Conservation (phyloP, 2,888 invertebrate species). For the Parnassius apollo region DNA sequence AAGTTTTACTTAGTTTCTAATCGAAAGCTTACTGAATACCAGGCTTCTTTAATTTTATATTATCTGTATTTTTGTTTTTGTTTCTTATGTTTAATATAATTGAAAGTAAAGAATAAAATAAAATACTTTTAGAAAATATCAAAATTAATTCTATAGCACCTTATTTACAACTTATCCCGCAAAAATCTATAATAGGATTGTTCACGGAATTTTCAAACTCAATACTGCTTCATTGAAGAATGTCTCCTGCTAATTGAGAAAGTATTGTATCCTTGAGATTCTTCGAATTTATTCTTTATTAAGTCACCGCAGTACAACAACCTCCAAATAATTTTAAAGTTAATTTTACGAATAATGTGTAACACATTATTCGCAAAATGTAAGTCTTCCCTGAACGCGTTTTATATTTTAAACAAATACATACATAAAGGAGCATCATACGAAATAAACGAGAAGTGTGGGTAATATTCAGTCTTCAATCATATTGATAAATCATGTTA, state of each 20-base stretch:
- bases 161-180: not conserved
- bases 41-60: not conserved
- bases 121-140: not conserved
- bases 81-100: not conserved
- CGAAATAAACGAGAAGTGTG: too few relatives aligned
- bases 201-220: not conserved
- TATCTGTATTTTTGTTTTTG: not conserved
- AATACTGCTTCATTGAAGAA: slow-evolving; percentile 3
- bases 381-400: too few relatives aligned
- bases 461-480: too few relatives aligned
- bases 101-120: not conserved
- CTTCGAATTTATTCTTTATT: slow-evolving; percentile 13
- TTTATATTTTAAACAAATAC: too few relatives aligned
- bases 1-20: too few relatives aligned
- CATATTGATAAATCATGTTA: too few relatives aligned
- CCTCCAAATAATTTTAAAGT: not conserved
- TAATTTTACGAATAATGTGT: too few relatives aligned
- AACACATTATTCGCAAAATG: too few relatives aligned
- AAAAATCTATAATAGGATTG: not conserved
- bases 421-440: too few relatives aligned
- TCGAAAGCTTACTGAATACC: not conserved
- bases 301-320: not conserved
- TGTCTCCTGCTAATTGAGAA: slow-evolving; percentile 12
- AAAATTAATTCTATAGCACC: not conserved
- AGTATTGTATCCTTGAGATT: slow-evolving; percentile 8